phyloP scores from a whole-genome alignment of 2,888 invertebrate species.

The Tryphoninae sp. region DNA sequence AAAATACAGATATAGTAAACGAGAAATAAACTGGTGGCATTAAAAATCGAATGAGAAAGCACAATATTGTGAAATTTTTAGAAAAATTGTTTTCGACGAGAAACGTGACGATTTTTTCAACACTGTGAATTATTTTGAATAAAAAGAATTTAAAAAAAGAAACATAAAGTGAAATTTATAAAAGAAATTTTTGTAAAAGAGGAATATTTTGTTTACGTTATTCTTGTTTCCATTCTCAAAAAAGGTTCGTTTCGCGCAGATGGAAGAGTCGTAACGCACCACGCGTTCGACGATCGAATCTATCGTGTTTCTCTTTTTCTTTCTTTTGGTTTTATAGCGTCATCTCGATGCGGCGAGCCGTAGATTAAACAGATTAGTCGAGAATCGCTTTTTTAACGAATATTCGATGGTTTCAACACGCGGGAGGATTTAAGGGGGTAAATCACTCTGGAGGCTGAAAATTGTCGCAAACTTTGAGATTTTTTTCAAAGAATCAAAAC shows the following conservation, averaged over 20 bases:
- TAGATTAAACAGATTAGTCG: conserved; percentile 51
- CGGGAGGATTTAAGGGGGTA: not conserved
- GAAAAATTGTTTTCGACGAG: too few relatives aligned
- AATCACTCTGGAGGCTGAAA: too few relatives aligned
- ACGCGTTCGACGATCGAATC: conserved; percentile 41
- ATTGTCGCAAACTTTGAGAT: too few relatives aligned
- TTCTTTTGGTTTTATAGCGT: conserved; percentile 14
- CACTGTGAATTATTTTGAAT: not conserved
- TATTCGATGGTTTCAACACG: conserved; percentile 39
- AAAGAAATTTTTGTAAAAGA: not conserved
- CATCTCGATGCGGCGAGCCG: conserved; percentile 43
- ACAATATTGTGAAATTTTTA: not conserved
- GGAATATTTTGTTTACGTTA: not conserved
- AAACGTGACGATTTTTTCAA: not conserved
- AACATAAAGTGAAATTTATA: not conserved
- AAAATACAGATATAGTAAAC: not conserved
- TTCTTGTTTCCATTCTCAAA: not conserved
- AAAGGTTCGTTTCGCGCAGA: not conserved
- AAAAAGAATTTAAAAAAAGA: not conserved
- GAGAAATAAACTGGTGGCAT: not conserved
- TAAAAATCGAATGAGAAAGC: not conserved
- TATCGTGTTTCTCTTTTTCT: conserved; percentile 32
- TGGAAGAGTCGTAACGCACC: not conserved
- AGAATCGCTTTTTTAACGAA: conserved; percentile 43
- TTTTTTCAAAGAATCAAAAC: too few relatives aligned